Percentiles rank a stretch among this genome's conserved stretches.
Conservation (phyloP, 2,888 invertebrate species). For the Oligia fasciuncula region DNA sequence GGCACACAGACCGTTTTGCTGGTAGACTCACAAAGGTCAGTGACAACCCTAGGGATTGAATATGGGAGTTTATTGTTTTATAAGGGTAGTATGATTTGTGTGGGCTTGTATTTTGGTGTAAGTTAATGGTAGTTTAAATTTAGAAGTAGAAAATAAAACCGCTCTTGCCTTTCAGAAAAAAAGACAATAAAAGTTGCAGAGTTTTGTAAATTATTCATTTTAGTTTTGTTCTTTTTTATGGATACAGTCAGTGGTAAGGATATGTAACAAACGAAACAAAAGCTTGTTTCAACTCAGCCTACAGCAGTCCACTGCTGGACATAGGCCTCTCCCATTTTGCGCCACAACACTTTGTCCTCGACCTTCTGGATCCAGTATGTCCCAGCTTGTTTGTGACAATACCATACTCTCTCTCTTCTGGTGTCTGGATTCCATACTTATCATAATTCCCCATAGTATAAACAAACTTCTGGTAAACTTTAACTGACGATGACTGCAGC, state of each 20-base stretch:
- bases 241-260: neutral
- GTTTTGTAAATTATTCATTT: neutral
- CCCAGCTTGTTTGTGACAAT: neutral
- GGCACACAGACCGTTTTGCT: slow-evolving; percentile 79
- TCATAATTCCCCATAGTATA: slow-evolving; percentile 2
- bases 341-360: neutral
- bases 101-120: slow-evolving; percentile 2
- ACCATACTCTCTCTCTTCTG: too few species aligned
- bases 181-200: too few species aligned
- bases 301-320: neutral
- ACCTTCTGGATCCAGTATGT: neutral
- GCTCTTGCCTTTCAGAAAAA: neutral
- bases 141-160: neutral
- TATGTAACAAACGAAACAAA: neutral
- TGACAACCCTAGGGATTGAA: slow-evolving; percentile 61
- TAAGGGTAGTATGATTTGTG: slow-evolving; percentile 52
- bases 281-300: neutral
- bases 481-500: slow-evolving; percentile 62
- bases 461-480: slow-evolving; percentile 51
- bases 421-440: neutral
- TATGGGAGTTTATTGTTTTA: slow-evolving; percentile 65
- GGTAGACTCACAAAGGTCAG: slow-evolving; percentile 69
- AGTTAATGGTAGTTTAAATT: neutral
- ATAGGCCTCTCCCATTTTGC: neutral
- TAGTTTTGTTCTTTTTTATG: neutral